Percentiles rank a stretch among this genome's conserved stretches.
phyloP scores from a whole-genome alignment of 2,797 vertebrate species.

The Pelobates cultripes region DNA sequence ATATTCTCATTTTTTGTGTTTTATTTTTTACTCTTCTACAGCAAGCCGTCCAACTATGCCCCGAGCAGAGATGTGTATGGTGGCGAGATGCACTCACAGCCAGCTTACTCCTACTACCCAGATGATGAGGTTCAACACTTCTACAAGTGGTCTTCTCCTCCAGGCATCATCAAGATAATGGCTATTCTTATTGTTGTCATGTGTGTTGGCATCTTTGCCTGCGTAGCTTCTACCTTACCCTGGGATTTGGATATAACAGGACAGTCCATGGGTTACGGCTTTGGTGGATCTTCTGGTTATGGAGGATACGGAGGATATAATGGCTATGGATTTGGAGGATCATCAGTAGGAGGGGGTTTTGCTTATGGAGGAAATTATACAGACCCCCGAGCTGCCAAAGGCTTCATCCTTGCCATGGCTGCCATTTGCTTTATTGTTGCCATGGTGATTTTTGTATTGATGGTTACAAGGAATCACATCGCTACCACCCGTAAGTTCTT shows the following conservation, averaged over 20 bases:
- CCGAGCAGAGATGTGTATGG: constrained; percentile 75
- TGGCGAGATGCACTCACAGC: constrained; percentile 70
- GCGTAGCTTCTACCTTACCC: constrained; percentile 86
- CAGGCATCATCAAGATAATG: constrained; percentile 89
- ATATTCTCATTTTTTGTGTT: not conserved
- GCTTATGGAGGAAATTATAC: constrained; percentile 78
- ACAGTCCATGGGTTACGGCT: constrained; percentile 62
- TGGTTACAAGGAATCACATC: constrained; percentile 76
- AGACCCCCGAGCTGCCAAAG: constrained; percentile 83
- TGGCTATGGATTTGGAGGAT: constrained; percentile 62
- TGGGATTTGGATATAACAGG: constrained; percentile 82
- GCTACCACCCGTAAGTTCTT: constrained; percentile 80
- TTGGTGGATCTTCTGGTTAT: constrained; percentile 53
- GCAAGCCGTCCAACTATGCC: constrained; percentile 67
- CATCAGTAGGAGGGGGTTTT: constrained; percentile 67
- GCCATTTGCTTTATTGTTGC: constrained; percentile 77
- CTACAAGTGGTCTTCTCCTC: constrained; percentile 87
- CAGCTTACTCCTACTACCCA: constrained; percentile 78
- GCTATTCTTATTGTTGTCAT: constrained; percentile 84
- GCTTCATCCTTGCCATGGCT: constrained; percentile 84
- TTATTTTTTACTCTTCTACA: constrained; percentile 53
- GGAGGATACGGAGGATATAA: constrained; percentile 39
- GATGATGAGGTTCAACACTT: constrained; percentile 80
- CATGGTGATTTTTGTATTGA: constrained; percentile 79
- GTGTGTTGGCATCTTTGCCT: constrained; percentile 87